A percentile compares a stretch with the other conserved stretches of the same genome.
Evolutionary conservation across 2,113 vertebrate species (phyloP).

Genomic region (Bostrychus sinensis): DNA sequence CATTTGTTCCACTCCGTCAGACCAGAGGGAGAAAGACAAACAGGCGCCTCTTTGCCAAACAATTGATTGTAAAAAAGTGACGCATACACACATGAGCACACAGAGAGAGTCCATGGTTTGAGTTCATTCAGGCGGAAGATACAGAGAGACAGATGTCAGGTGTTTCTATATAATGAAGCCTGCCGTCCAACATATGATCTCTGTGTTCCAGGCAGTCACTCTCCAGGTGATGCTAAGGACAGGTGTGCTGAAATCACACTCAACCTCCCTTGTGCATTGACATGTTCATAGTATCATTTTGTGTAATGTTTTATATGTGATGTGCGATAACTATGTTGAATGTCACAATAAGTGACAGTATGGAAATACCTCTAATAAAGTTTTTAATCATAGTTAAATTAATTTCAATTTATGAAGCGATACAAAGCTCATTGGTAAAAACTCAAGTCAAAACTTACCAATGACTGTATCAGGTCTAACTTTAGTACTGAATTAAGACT

Average conservation of each 20-base stretch:
- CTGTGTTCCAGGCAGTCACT: conserved; percentile 21
- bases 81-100: conserved; percentile 5
- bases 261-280: neutral
- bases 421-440: too few relatives aligned
- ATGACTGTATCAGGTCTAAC: too few relatives aligned
- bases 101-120: conserved; percentile 50
- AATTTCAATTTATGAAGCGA: too few relatives aligned
- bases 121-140: conserved; percentile 64
- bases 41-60: conserved; percentile 59
- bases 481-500: too few relatives aligned
- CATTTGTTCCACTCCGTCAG: conserved; percentile 58
- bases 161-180: conserved; percentile 48
- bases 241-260: neutral
- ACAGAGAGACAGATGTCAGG: conserved; percentile 69
- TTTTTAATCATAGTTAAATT: too few relatives aligned
- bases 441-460: too few relatives aligned
- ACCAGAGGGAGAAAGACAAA: conserved; percentile 60
- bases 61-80: conserved; percentile 57
- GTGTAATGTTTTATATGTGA: neutral
- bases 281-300: neutral
- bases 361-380: too few relatives aligned
- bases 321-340: too few relatives aligned
- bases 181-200: conserved; percentile 18
- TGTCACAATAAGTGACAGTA: too few relatives aligned
- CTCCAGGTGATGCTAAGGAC: conserved; percentile 34